Evolutionary conservation across 2,797 vertebrate species (phyloP).

Genomic region (Taeniopygia guttata): DNA sequence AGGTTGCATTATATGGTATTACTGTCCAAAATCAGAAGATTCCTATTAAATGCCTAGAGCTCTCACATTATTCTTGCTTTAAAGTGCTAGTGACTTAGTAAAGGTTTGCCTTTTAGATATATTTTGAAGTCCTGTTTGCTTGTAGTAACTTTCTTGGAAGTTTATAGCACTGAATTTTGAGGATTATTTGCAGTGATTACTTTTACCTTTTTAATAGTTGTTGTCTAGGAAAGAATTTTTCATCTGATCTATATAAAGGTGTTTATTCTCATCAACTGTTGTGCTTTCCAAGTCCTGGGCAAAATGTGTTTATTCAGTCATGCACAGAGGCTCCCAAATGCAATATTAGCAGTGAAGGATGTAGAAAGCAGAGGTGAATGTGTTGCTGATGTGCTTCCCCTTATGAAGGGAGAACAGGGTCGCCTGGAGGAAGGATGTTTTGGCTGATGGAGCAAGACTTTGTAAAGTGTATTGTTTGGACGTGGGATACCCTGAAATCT

Average conservation of each 20-base stretch:
- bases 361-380: accelerated
- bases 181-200: neutral
- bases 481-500: neutral
- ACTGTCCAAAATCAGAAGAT: neutral
- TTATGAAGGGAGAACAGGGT: neutral
- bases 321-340: neutral
- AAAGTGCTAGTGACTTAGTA: neutral
- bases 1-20: neutral
- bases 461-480: neutral
- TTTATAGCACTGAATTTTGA: neutral
- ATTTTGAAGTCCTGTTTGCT: neutral
- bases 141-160: neutral
- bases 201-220: neutral
- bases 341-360: neutral
- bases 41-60: neutral
- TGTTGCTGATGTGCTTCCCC: neutral
- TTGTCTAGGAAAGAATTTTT: neutral
- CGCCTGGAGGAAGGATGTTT: neutral
- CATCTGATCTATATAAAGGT: neutral
- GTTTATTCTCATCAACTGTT: neutral
- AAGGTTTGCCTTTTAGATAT: neutral
- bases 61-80: neutral
- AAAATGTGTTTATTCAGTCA: neutral
- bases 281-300: neutral
- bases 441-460: neutral